phyloP scores from a whole-genome alignment of 1,140 invertebrate species.

The Dolichoris vasculosae region DNA sequence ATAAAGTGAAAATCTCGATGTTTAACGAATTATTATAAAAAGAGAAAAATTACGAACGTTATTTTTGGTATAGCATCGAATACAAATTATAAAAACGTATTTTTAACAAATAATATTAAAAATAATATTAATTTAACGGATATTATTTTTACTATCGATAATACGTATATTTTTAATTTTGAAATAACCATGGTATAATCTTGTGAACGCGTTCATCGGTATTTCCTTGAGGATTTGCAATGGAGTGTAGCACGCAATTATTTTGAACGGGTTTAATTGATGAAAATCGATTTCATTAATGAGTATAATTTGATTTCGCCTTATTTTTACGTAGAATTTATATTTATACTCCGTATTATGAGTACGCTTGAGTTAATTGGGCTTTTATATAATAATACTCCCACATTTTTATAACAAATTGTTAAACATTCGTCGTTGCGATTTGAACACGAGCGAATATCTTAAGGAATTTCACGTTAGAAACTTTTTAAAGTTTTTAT shows the following conservation, averaged over 20 bases:
- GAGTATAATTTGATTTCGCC: slow-evolving; percentile 13
- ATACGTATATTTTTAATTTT: neutral
- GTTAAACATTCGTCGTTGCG: neutral
- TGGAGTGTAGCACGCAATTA: slow-evolving; percentile 10
- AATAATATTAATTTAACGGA: neutral
- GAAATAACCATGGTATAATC: neutral
- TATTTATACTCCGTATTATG: neutral
- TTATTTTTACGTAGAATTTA: neutral
- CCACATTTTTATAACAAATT: neutral
- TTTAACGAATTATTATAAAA: no score
- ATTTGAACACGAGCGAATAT: no score
- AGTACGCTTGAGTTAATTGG: neutral
- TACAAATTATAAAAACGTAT: no score
- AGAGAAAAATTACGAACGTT: no score
- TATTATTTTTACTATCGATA: neutral
- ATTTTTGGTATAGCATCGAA: no score
- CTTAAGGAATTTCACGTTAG: no score
- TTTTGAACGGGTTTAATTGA: slow-evolving; percentile 20
- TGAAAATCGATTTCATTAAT: slow-evolving; percentile 20
- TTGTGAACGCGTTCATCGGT: neutral
- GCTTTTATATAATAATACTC: neutral
- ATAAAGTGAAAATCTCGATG: no score
- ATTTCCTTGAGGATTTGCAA: slow-evolving; percentile 1
- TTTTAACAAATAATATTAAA: neutral
- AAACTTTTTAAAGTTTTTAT: no score